Evolutionary conservation across 2,113 vertebrate genomes (phyloP), one percentile per base, ranked within the genome.

Genomic region (Petrocephalus zakoni): DNA sequence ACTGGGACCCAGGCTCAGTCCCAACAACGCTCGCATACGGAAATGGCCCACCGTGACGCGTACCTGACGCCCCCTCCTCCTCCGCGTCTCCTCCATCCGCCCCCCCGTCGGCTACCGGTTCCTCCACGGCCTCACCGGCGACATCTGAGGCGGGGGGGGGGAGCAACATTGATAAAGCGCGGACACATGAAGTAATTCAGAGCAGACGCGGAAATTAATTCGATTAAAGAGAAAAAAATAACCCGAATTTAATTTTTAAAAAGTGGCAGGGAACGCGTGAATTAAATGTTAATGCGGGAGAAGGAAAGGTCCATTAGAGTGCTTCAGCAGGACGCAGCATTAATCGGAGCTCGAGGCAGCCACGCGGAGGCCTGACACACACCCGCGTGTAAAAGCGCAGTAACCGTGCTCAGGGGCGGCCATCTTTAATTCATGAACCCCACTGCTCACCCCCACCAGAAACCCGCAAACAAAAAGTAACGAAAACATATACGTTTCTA

Each of bases 51-150:
- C 46, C 11, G 1, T 42, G 46, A 83, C 19, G 46, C 46, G 85
- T 90, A 95, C 94, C 94, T 94, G 91, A 84, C 88, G 92, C 89
- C 55, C 91, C 90, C 89, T 92, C 90, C 56, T 89, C 89, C 56
- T 89, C 89, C 87, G 86, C 90, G 89, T 87, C 90, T 88, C 90
- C 91, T 86, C 64, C 88, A 84, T 90, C 88, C 87, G 89, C 88
- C 1, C 85, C 58, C 88, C 93, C 89, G 34, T 88, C 89, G 88
- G 91, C 87, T 42, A 89, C 91, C 19, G 46, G 90, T 58, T 93
- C 91, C n/a, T 72, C 8, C 10, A 21, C 9, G 25, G 64, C 25
- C 21, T 81, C 87, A 2, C 15, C 68, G 13, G 11, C 90, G 68
- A 90, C 56, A 83, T 88, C 92, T 88, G 61, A 89, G 13, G 90